These are phyloP conservation scores for Cydia fagiglandana DNA, from an alignment of 1,140 invertebrate genomes.

Conservation along the genomic window DNA sequence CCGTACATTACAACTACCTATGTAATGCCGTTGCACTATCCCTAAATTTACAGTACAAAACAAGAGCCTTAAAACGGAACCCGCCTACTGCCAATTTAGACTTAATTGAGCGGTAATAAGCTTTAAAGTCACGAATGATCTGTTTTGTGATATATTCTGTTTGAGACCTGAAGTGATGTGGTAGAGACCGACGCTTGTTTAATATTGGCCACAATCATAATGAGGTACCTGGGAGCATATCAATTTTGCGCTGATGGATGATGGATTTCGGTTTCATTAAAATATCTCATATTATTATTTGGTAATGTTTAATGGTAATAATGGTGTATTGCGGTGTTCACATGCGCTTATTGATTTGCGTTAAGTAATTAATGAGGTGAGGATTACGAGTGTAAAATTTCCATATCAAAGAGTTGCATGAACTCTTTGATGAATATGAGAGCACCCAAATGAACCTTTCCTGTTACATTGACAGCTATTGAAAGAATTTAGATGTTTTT, in stretches of 20 bases:
- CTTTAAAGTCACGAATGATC: not conserved
- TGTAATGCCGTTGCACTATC: not conserved
- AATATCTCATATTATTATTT: not conserved
- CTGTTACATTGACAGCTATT: too few relatives aligned
- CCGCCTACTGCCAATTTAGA: not conserved
- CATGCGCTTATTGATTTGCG: not conserved
- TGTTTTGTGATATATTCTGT: not conserved
- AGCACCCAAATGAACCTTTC: too few relatives aligned
- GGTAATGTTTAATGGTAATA: not conserved
- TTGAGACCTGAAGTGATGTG: not conserved
- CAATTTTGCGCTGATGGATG: not conserved
- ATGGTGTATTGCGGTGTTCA: not conserved
- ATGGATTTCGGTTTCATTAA: not conserved
- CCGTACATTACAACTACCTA: not conserved
- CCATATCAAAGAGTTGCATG: too few relatives aligned
- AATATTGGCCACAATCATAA: conserved; percentile 14
- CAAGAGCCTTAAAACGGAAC: not conserved
- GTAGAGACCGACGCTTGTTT: not conserved
- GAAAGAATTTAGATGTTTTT: too few relatives aligned
- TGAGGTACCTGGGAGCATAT: not conserved
- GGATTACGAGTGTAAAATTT: too few relatives aligned
- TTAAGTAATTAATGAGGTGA: too few relatives aligned
- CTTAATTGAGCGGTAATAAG: not conserved
- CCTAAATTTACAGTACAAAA: not conserved
- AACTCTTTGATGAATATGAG: too few relatives aligned